Evolutionary conservation across 2,797 vertebrate genomes (phyloP), one percentile per base, ranked within the genome.

Genomic region (Periophthalmus magnuspinnatus): DNA sequence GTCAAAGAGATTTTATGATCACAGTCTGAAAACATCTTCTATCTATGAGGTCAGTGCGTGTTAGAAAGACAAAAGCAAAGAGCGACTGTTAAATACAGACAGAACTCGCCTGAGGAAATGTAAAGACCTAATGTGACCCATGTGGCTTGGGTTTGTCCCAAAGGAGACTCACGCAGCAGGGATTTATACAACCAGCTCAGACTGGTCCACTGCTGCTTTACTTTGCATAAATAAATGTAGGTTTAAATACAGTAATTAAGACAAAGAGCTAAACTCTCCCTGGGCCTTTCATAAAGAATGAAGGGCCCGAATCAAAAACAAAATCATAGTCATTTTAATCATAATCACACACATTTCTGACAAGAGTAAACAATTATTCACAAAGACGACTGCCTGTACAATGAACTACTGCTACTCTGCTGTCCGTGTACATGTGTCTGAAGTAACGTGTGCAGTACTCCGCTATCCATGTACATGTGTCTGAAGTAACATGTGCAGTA

Each of bases 201-300:
- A 76, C 72, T 74, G 78, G 81, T 84, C 84, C 80, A 83, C 48
- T 38, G 77, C 64, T 83, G 77, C 73, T 86, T 82, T 76, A 45
- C 72, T 72, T 68, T 33, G 69, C 68, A 75, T 9, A 17, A 63
- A 48, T 16, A 47, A 50, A 60, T 38, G 2, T 38, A 38, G 36
- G 73, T 79, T 77, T 75, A 71, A 71, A 61, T 21, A 6, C 65
- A 79, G 71, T 66, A 76, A 70, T 67, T 56, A 28, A 80, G 76
- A 84, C 77, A 72, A 75, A 70, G 68, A 73, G 60, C 10, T 48
- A 36, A 22, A 36, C 22, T 14, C 6, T 57, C 59, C 19, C 57
- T 32, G 68, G 32, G 57, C 0, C 5, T 79, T 38, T 52, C 71
- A 61, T 78, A 50, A 17, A 45, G 1, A 0, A 28, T 71, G 14